phyloP scores from a whole-genome alignment of 2,888 invertebrate genomes.

The Drosophila diplacantha region DNA sequence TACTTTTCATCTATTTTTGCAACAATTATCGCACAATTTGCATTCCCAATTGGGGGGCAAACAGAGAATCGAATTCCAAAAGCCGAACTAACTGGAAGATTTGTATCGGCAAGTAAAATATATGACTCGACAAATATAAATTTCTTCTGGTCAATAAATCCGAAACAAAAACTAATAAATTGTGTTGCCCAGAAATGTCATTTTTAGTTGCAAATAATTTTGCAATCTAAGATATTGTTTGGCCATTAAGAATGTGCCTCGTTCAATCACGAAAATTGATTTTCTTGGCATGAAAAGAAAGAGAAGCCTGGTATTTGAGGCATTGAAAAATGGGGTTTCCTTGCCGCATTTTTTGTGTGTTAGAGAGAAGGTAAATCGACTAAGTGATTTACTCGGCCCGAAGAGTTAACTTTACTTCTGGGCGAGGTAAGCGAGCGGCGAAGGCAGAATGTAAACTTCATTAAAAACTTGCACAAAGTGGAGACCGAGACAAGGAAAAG shows the following conservation, averaged over 20 bases:
- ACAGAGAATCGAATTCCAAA: slow-evolving; percentile 4
- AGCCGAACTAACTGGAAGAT: slow-evolving; percentile 1
- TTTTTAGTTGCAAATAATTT: slow-evolving; percentile 30
- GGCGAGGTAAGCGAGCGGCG: slow-evolving; percentile 20
- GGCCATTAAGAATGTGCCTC: slow-evolving; percentile 15
- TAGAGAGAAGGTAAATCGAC: neutral
- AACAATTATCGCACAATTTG: slow-evolving; percentile 25
- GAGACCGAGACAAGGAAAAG: slow-evolving; percentile 14
- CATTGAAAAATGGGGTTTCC: slow-evolving; percentile 2
- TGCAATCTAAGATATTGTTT: slow-evolving; percentile 18
- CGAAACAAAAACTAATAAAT: slow-evolving; percentile 28
- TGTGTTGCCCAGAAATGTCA: neutral
- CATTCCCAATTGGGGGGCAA: slow-evolving; percentile 7
- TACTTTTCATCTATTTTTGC: slow-evolving; percentile 11
- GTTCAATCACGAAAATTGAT: slow-evolving; percentile 21
- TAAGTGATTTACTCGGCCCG: slow-evolving; percentile 15
- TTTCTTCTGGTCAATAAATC: slow-evolving; percentile 33
- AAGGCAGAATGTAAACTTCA: slow-evolving; percentile 59
- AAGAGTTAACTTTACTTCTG: slow-evolving; percentile 9
- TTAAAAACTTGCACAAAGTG: slow-evolving; percentile 53
- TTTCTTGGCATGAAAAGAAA: neutral
- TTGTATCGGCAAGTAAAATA: slow-evolving; percentile 3
- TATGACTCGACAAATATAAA: slow-evolving; percentile 18
- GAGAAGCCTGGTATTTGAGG: neutral
- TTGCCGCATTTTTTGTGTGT: neutral